Percentiles rank a stretch among this genome's conserved stretches.
phyloP scores from a whole-genome alignment of 2,797 vertebrate species.

The Enteromius thamalakanensis region DNA sequence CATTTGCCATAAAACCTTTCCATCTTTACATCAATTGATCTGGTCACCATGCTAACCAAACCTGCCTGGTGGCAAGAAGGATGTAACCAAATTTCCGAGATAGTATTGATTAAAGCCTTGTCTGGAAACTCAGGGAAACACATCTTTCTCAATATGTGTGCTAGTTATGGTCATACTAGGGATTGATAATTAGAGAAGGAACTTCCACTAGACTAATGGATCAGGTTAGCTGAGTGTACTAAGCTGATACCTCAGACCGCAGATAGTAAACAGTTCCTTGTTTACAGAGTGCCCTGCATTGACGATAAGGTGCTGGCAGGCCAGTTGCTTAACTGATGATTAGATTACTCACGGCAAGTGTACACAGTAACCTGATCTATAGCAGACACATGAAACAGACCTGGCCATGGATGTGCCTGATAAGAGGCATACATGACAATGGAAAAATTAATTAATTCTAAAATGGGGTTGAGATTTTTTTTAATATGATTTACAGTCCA shows the following conservation, averaged over 20 bases:
- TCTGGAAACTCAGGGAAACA: background rate
- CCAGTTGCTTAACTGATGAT: conserved; percentile 37
- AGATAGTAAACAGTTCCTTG: conserved; percentile 40
- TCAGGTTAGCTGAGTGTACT: conserved; percentile 1
- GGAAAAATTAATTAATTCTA: conserved; percentile 13
- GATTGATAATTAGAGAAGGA: background rate
- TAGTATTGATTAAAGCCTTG: background rate
- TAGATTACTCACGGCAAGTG: conserved; percentile 43
- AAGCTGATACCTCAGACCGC: conserved; percentile 28
- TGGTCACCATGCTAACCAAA: background rate
- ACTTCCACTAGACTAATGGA: conserved; percentile 38
- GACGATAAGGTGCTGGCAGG: conserved; percentile 46
- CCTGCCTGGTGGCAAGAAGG: background rate
- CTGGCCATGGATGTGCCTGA: background rate
- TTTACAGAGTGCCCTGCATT: conserved; percentile 40
- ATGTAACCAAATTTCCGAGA: conserved; percentile 10
- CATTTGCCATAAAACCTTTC: background rate
- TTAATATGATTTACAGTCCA: conserved; percentile 13
- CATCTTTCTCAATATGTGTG: background rate
- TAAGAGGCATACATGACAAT: conserved; percentile 15
- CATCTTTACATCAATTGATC: conserved; percentile 4
- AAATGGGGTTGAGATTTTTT: background rate
- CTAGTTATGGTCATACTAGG: background rate
- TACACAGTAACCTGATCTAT: conserved; percentile 39
- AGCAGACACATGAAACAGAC: conserved; percentile 40